Evolutionary conservation across 2,797 vertebrate species (phyloP).

Genomic region (Graptemys geographica): DNA sequence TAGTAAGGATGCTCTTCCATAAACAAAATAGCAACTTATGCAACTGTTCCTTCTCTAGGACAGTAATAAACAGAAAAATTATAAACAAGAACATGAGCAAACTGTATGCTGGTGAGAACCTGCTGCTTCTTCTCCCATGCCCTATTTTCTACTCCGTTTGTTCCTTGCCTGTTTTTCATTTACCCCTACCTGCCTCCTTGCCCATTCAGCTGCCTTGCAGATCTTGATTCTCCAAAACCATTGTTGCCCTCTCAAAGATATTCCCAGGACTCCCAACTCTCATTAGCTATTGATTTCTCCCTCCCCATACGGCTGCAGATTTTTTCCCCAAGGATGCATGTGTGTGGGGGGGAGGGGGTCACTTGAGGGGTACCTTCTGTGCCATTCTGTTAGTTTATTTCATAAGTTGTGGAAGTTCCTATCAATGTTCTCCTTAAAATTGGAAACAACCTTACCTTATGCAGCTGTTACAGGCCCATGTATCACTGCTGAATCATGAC

Average conservation of each 20-base stretch:
- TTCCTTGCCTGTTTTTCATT: neutral
- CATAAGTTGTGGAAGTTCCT: no score
- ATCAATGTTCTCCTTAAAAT: no score
- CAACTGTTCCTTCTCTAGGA: neutral
- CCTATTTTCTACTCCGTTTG: neutral
- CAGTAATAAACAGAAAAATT: conserved; percentile 2
- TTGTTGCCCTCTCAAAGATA: fast-evolving
- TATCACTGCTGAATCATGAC: no score
- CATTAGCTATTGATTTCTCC: neutral
- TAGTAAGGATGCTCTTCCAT: neutral
- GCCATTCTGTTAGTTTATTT: neutral
- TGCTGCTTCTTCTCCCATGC: neutral
- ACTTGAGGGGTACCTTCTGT: no score
- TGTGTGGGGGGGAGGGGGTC: fast-evolving
- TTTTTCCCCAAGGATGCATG: no score
- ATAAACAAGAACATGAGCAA: neutral
- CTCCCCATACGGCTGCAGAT: neutral
- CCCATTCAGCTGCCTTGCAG: neutral
- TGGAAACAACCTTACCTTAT: no score
- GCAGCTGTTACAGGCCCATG: no score
- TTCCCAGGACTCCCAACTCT: neutral
- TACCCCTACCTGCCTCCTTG: neutral
- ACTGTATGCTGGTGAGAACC: neutral
- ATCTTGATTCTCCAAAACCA: neutral
- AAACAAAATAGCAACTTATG: neutral